Percentiles rank a stretch among this genome's conserved stretches.
These are phyloP conservation scores for Cavia aperea DNA, from an alignment of 2,113 vertebrate genomes.

Conservation along the genomic window DNA sequence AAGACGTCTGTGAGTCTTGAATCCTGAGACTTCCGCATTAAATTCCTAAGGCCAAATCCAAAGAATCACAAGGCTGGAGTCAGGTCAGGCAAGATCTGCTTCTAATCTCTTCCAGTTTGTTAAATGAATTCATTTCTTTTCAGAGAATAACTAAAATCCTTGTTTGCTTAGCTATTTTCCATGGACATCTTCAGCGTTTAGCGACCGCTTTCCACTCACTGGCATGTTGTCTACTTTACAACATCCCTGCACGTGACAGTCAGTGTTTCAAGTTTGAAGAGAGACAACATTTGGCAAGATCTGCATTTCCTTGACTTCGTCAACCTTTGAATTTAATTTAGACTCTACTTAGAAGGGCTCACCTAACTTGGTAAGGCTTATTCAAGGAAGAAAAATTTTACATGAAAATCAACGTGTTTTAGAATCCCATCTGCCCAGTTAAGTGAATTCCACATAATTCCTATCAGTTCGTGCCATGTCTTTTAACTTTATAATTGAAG, in stretches of 20 bases:
- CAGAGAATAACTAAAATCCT: neutral
- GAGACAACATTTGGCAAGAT: neutral
- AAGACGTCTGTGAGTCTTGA: neutral
- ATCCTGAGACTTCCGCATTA: neutral
- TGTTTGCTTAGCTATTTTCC: neutral
- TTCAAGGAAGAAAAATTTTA: neutral
- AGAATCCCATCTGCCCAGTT: neutral
- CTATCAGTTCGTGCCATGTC: neutral
- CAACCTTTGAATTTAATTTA: neutral
- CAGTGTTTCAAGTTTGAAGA: neutral
- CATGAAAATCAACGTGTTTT: neutral
- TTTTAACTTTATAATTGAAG: neutral
- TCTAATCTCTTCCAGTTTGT: neutral
- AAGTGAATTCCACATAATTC: neutral
- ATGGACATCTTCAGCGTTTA: too few species aligned
- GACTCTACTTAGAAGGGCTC: neutral
- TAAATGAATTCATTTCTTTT: neutral
- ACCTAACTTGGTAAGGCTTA: neutral
- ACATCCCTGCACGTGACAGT: fast-evolving
- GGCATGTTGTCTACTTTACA: neutral
- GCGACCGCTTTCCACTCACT: neutral
- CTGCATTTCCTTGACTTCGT: neutral
- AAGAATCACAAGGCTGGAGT: neutral
- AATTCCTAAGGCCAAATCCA: neutral
- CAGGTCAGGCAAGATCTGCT: neutral